These are phyloP conservation scores for Lutjanus campechanus DNA, from an alignment of 2,797 vertebrate species.

Conservation along the genomic window DNA sequence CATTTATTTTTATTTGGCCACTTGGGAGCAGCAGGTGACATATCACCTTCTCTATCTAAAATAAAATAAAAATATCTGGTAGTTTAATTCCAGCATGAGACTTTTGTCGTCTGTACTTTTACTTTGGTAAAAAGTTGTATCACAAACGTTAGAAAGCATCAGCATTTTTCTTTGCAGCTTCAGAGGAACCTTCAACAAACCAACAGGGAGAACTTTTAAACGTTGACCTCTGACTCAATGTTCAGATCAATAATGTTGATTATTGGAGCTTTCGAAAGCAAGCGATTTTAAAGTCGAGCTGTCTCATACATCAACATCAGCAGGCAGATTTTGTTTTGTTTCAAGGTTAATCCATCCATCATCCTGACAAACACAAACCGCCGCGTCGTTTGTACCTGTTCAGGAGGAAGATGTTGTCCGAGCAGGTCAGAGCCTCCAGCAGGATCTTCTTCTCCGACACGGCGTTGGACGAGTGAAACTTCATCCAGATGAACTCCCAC, in stretches of 20 bases:
- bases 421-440: conserved; percentile 97
- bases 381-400: conserved; percentile 85
- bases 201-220: background rate
- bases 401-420: conserved; percentile 94
- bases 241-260: conserved; percentile 17
- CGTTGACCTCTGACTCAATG: background rate
- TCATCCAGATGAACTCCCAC: conserved; percentile 99
- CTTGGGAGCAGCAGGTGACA: background rate
- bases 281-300: background rate
- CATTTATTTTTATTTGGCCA: background rate
- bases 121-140: too few relatives aligned
- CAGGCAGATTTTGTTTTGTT: background rate
- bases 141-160: too few relatives aligned
- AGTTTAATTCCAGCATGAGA: too few relatives aligned
- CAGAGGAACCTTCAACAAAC: too few relatives aligned
- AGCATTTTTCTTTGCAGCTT: too few relatives aligned
- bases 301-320: background rate
- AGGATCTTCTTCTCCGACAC: conserved; percentile 98
- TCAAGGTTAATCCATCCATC: background rate
- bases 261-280: background rate
- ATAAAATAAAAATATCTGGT: too few relatives aligned
- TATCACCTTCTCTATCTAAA: too few relatives aligned
- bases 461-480: conserved; percentile 95
- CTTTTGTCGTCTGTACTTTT: too few relatives aligned
- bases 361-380: background rate